These are phyloP conservation scores for Trachelus tabidus DNA, from an alignment of 2,888 invertebrate species.

Conservation along the genomic window DNA sequence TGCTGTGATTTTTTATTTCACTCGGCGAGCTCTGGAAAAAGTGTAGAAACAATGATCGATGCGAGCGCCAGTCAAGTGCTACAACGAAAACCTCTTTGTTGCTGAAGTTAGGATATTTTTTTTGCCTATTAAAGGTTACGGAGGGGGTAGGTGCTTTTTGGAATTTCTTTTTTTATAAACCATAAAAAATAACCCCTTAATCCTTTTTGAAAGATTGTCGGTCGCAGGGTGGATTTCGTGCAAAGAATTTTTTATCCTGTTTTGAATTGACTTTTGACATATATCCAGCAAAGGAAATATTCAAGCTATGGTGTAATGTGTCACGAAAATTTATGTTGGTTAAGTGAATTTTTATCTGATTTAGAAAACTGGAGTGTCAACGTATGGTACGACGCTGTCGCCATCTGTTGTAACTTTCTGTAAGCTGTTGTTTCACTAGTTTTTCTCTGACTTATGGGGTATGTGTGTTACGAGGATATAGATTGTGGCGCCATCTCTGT, in stretches of 20 bases:
- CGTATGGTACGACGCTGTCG: background rate
- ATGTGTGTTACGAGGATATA: background rate
- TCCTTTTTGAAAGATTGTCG: background rate
- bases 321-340: background rate
- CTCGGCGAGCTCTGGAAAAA: constrained; percentile 8
- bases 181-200: background rate
- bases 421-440: background rate
- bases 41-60: constrained; percentile 42
- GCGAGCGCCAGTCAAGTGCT: constrained; percentile 48
- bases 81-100: constrained; percentile 56
- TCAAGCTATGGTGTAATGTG: background rate
- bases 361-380: background rate
- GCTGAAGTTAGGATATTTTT: background rate
- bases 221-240: background rate
- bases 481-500: background rate
- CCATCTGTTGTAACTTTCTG: background rate
- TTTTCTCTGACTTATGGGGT: background rate
- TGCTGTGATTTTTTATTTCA: background rate
- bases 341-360: background rate
- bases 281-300: background rate
- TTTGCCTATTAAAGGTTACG: background rate
- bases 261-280: background rate
- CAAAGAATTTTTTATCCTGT: background rate
- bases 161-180: background rate
- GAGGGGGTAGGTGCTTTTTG: background rate